Conservation (phyloP, 2,797 vertebrate genomes). For the Picus viridis region DNA sequence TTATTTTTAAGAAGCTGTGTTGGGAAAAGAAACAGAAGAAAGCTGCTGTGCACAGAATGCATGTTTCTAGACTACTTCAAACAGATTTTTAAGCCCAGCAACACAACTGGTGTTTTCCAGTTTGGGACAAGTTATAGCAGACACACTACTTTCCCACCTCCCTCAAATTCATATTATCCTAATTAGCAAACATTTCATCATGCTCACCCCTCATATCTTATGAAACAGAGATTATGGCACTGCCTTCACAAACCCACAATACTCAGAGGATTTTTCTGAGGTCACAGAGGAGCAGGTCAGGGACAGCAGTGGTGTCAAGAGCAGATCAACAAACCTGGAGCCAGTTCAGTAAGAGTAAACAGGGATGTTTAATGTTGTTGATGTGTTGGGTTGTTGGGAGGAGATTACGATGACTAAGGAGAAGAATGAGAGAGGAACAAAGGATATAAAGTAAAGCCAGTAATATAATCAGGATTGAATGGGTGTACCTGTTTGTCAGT, state of each 20-base stretch:
- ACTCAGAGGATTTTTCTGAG: not conserved
- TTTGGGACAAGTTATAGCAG: not conserved
- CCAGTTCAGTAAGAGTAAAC: not conserved
- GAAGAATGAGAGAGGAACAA: not conserved
- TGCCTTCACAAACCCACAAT: not conserved
- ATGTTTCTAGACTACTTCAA: not conserved
- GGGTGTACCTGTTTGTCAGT: not conserved
- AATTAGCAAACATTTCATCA: not conserved
- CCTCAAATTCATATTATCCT: not conserved
- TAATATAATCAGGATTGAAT: not conserved
- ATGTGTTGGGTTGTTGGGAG: not conserved
- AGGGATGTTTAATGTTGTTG: not conserved
- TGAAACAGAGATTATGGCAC: rapidly evolving
- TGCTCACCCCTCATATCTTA: rapidly evolving
- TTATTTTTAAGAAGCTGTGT: not conserved
- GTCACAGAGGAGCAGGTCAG: not conserved
- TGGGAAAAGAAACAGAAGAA: not conserved
- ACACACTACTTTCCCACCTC: not conserved
- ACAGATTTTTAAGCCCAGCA: not conserved
- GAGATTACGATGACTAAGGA: not conserved
- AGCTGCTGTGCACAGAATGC: rapidly evolving
- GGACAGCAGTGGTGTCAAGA: not conserved
- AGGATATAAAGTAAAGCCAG: not conserved
- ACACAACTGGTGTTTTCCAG: not conserved
- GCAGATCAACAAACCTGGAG: not conserved